phyloP scores from a whole-genome alignment of 2,797 vertebrate species.

The Hydrolagus colliei region DNA sequence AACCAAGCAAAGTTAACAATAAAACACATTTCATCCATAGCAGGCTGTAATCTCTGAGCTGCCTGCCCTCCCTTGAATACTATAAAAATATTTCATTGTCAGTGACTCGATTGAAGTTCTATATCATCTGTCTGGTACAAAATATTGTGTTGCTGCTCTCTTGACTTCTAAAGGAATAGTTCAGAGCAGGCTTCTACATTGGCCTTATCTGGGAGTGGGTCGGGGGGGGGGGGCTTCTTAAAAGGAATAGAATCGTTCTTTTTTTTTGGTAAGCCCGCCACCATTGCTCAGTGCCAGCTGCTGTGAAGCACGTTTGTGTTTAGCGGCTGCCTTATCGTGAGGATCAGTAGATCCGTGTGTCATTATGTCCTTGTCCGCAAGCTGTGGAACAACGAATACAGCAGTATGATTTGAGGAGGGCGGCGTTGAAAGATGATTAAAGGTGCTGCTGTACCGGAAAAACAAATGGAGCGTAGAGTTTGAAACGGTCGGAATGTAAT shows the following conservation, averaged over 20 bases:
- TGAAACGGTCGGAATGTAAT: not conserved
- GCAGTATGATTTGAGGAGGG: not conserved
- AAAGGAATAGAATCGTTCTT: not conserved
- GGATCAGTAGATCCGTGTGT: not conserved
- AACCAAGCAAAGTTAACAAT: no score
- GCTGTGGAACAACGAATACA: no score
- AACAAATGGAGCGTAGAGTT: not conserved
- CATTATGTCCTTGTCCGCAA: not conserved
- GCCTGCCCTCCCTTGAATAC: no score
- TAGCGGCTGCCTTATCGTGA: not conserved
- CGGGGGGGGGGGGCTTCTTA: not conserved
- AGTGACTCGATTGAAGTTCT: no score
- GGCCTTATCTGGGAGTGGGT: not conserved
- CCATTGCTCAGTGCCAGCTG: not conserved
- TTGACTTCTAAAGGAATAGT: no score
- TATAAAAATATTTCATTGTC: no score
- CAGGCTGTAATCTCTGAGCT: no score
- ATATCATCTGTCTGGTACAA: no score
- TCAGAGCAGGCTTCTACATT: not conserved
- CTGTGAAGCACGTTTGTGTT: not conserved
- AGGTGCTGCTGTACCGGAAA: not conserved
- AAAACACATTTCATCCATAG: no score
- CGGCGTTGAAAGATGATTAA: not conserved
- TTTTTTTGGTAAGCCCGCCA: not conserved
- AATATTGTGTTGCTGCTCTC: no score